Conservation (phyloP, 92 coral and sea anemone species). For the Siderastrea radians region DNA sequence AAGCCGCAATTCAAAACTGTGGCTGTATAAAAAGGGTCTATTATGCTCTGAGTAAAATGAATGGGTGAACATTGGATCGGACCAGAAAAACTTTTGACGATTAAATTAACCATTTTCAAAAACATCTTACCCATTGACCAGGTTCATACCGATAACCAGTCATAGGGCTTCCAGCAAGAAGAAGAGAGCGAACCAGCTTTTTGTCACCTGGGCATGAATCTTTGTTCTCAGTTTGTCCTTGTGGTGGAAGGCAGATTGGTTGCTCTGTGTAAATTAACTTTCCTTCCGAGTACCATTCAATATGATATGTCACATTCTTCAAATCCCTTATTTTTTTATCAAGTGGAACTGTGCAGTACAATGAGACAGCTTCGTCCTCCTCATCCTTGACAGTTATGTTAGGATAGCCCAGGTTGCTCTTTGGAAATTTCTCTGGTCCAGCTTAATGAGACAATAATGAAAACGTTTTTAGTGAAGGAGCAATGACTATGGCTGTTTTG, state of each 20-base stretch:
- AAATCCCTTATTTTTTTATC: neutral
- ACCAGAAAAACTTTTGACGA: too few species aligned
- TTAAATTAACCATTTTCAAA: too few species aligned
- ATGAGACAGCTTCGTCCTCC: neutral
- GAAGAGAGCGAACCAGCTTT: neutral
- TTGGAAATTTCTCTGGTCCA: slow-evolving; percentile 12
- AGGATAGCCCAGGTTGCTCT: neutral
- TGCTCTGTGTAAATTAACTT: neutral
- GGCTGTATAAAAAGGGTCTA: too few species aligned
- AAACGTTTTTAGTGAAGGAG: neutral
- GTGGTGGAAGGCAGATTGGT: neutral
- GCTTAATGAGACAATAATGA: neutral
- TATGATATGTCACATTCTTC: slow-evolving; percentile 29
- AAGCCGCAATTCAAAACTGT: too few species aligned
- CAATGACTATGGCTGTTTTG: too few species aligned
- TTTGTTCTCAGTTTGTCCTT: neutral
- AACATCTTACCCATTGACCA: slow-evolving; percentile 19
- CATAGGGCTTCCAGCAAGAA: neutral
- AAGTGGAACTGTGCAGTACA: slow-evolving; percentile 5
- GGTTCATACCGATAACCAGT: neutral
- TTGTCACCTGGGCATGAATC: neutral
- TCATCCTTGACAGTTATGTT: neutral
- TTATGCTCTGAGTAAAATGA: too few species aligned
- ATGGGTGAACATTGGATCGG: too few species aligned
- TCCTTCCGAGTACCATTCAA: slow-evolving; percentile 21